These are phyloP conservation scores for Oligia fasciuncula DNA, from an alignment of 2,888 invertebrate genomes.

Conservation along the genomic window DNA sequence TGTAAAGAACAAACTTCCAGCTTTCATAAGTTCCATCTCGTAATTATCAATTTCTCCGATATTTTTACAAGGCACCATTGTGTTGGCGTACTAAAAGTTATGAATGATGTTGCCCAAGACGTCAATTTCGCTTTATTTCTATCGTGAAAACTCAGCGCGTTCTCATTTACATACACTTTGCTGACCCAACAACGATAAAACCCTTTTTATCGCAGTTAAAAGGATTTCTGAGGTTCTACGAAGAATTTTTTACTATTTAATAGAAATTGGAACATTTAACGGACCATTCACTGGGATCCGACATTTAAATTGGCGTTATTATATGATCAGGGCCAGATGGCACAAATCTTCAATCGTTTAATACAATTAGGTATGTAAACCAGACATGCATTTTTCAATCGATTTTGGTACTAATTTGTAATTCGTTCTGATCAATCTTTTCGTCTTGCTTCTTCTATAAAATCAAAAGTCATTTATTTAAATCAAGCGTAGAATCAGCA, in stretches of 20 bases:
- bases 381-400: slow-evolving; percentile 3
- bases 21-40: slow-evolving; percentile 13
- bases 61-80: slow-evolving; percentile 51
- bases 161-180: slow-evolving; percentile 88
- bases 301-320: slow-evolving; percentile 70
- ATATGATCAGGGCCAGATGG: slow-evolving; percentile 64
- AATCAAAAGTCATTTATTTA: no score
- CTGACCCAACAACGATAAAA: slow-evolving; percentile 87
- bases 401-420: not conserved
- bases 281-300: slow-evolving; percentile 63
- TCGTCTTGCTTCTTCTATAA: not conserved
- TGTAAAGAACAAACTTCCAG: not conserved
- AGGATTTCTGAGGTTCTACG: slow-evolving; percentile 83
- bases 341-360: slow-evolving; percentile 43
- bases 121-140: slow-evolving; percentile 82
- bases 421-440: not conserved
- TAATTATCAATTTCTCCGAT: slow-evolving; percentile 45
- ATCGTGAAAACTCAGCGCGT: slow-evolving; percentile 77
- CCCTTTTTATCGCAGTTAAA: slow-evolving; percentile 85
- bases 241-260: slow-evolving; percentile 79
- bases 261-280: slow-evolving; percentile 73
- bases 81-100: slow-evolving; percentile 65
- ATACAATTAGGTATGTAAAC: slow-evolving; percentile 14
- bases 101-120: slow-evolving; percentile 77
- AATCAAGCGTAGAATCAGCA: no score